phyloP scores from a whole-genome alignment of 2,888 invertebrate species.

The Sphaerophoria rueppellii region DNA sequence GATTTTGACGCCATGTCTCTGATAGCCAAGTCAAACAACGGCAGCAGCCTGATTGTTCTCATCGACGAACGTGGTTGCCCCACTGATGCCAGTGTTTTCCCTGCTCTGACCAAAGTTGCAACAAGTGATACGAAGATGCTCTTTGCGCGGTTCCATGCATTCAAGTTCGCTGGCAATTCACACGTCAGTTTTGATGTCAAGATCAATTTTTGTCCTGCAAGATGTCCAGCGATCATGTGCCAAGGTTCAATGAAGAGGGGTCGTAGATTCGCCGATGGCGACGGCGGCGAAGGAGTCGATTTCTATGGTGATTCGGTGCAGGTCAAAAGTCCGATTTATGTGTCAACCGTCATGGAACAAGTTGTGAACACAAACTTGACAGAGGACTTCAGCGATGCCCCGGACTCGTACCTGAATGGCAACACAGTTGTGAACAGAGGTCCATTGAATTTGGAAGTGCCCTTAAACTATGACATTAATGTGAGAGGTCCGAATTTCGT shows the following conservation, averaged over 20 bases:
- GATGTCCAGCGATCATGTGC: conserved; percentile 86
- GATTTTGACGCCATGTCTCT: conserved; percentile 91
- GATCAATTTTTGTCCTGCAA: conserved; percentile 90
- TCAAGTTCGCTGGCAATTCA: conserved; percentile 93
- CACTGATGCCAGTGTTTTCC: conserved; percentile 85
- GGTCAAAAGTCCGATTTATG: conserved; percentile 79
- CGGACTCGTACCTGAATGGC: conserved; percentile 21
- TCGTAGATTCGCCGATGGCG: conserved; percentile 52
- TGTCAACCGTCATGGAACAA: conserved; percentile 79
- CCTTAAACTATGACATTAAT: conserved; percentile 84
- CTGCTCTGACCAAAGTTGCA: conserved; percentile 81
- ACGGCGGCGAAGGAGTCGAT: conserved; percentile 42
- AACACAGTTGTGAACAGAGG: conserved; percentile 33
- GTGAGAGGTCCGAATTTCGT: conserved; percentile 85
- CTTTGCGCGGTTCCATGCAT: conserved; percentile 89
- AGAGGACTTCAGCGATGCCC: conserved; percentile 8
- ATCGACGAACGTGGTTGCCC: conserved; percentile 92
- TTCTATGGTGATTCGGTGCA: conserved; percentile 73
- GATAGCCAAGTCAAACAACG: conserved; percentile 90
- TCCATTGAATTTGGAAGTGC: conserved; percentile 78
- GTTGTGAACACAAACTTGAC: conserved; percentile 24
- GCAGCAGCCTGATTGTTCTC: conserved; percentile 87
- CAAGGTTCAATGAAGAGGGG: conserved; percentile 74
- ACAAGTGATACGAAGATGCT: conserved; percentile 82
- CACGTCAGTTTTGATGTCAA: conserved; percentile 91